Evolutionary conservation across 2,113 vertebrate species (phyloP).

Genomic region (Tragelaphus imberbis): DNA sequence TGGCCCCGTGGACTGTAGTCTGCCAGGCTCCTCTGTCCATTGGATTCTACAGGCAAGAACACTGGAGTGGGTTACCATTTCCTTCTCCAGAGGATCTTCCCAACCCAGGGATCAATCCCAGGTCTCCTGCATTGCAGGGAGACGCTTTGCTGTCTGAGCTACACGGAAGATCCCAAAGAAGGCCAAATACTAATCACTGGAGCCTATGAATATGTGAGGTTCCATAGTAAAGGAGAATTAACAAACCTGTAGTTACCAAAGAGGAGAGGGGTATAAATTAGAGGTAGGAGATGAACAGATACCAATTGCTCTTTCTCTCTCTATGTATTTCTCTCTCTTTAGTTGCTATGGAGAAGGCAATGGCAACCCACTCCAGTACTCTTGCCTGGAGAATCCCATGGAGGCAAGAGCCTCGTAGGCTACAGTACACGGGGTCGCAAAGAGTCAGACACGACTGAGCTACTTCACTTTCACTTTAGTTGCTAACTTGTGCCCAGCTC

Average conservation of each 20-base stretch:
- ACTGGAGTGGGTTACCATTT: neutral
- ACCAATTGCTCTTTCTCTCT: neutral
- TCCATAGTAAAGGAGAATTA: neutral
- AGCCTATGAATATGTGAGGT: neutral
- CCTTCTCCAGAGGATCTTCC: neutral
- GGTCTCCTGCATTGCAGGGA: neutral
- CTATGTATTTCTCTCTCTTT: neutral
- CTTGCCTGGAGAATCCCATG: too few species aligned
- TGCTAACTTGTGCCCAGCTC: neutral
- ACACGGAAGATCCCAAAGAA: neutral
- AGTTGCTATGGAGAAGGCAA: neutral
- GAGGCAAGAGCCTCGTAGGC: too few species aligned
- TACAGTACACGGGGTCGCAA: too few species aligned
- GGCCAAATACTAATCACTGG: neutral
- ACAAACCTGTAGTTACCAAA: neutral
- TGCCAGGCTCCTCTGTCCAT: neutral
- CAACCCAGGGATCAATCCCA: neutral
- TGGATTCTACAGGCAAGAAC: neutral
- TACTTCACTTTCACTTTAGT: neutral
- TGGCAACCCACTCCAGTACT: too few species aligned
- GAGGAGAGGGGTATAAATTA: neutral
- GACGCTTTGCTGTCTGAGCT: neutral
- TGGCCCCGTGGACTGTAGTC: neutral
- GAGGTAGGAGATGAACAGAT: neutral
- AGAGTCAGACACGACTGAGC: too few species aligned